Evolutionary conservation across 2,797 vertebrate genomes (phyloP), one percentile per base, ranked within the genome.

Genomic region (Artibeus lituratus): DNA sequence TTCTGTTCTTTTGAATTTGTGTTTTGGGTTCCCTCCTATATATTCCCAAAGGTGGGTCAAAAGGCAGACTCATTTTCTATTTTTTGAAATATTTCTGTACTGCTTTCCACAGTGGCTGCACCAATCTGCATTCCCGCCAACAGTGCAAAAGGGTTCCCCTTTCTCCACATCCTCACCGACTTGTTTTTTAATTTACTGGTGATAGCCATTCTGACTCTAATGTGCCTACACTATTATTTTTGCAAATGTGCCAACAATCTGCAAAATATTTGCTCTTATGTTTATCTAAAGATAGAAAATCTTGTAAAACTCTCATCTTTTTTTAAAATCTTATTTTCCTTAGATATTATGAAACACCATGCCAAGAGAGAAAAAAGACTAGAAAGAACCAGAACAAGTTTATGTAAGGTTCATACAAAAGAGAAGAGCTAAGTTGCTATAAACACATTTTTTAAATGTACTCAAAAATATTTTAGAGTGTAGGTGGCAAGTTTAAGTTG

Each of bases 401-500:
- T 67, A 47, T 86, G 1, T 77, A 70, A 96, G 16, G 51, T 74
- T 93, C 78, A 85, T n/a, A 88, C 0, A 74, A 92, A 97, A 95
- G 84, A 49, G 37, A 97, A 87, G 29, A 57, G 22, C 1, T 87
- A 39, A 83, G 29, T 92, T 86, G 22, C 51, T 77, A 37, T 80
- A 81, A 96, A 97, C 80, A 97, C 0, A 74, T 72, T 83, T 95
- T 95, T 92, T 12, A 47, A 94, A 67, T 86, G 16, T 53, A 53
- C n/a, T 96, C 22, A 91, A 51, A 94, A 96, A 87, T 92, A 86
- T 96, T 83, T 44, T 93, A 15, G 8, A 90, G 32, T 95, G 39
- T 74, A 97, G 72, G 55, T 96, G 2, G 26, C 72, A 81, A 62
- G 93, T 88, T 95, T 74, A 96, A 94, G 70, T 91, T 96, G 37